phyloP scores from a whole-genome alignment of 2,888 invertebrate species.

The Alviniconcha strummeri region DNA sequence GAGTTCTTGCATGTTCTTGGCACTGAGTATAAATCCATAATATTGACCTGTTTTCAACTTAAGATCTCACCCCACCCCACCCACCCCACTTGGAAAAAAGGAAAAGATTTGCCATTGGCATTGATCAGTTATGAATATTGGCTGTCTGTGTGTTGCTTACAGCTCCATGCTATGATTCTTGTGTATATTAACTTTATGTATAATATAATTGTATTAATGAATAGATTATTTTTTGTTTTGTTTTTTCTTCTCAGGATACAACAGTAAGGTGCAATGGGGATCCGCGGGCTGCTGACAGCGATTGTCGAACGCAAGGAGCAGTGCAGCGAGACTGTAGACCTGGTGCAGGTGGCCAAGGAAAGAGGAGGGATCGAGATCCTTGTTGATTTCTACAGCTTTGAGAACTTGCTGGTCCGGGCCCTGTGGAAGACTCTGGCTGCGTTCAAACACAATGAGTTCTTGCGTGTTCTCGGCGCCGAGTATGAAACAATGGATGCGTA shows the following conservation, averaged over 20 bases:
- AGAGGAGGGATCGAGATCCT: constrained; percentile 64
- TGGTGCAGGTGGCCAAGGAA: constrained; percentile 59
- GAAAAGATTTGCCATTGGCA: too few relatives aligned
- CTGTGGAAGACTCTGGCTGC: constrained; percentile 57
- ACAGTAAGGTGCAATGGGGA: constrained; percentile 55
- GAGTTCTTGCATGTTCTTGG: constrained; percentile 61
- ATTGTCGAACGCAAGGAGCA: constrained; percentile 52
- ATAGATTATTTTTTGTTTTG: too few relatives aligned
- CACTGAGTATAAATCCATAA: constrained; percentile 63
- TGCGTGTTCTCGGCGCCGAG: constrained; percentile 67
- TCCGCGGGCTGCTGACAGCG: constrained; percentile 57
- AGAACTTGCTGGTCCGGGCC: constrained; percentile 56
- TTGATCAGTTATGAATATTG: too few relatives aligned
- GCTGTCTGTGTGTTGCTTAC: too few relatives aligned
- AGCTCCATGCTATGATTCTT: too few relatives aligned
- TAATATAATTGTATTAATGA: too few relatives aligned
- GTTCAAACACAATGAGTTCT: constrained; percentile 53
- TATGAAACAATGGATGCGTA: constrained; percentile 58
- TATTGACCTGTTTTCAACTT: too few relatives aligned
- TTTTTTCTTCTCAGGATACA: too few relatives aligned
- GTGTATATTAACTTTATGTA: too few relatives aligned
- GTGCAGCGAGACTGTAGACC: constrained; percentile 60
- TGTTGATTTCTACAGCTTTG: constrained; percentile 67
- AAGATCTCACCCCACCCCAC: too few relatives aligned
- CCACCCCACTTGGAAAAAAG: too few relatives aligned